Percentiles rank a stretch among this genome's conserved stretches.
Evolutionary conservation across 2,888 invertebrate species (phyloP).

Genomic region (Phalangium opilio): DNA sequence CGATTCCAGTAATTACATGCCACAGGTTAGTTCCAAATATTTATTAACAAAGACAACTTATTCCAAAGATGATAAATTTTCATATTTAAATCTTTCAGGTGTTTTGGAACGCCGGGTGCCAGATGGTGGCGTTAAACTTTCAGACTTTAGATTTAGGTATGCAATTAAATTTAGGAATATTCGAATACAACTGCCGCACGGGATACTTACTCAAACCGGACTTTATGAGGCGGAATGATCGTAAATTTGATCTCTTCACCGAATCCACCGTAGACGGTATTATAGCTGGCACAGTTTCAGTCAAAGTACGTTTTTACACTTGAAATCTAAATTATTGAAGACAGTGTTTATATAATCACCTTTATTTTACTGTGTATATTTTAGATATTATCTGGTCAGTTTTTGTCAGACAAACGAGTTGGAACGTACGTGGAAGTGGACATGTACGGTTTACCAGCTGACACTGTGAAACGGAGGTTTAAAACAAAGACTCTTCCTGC

Average conservation of each 20-base stretch:
- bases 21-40: conserved; percentile 42
- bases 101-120: conserved; percentile 99
- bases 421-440: conserved; percentile 94
- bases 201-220: conserved; percentile 91
- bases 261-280: conserved; percentile 97
- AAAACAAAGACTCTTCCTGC: conserved; percentile 70
- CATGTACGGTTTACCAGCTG: conserved; percentile 93
- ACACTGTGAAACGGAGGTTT: conserved; percentile 73
- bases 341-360: no score
- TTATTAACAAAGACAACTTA: conserved; percentile 1
- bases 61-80: neutral
- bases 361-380: conserved; percentile 8
- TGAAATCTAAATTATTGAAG: no score
- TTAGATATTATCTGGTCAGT: conserved; percentile 80
- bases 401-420: conserved; percentile 76
- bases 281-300: conserved; percentile 84
- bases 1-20: conserved; percentile 95
- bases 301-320: conserved; percentile 50
- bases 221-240: conserved; percentile 85
- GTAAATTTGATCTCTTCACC: conserved; percentile 88
- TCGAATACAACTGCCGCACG: conserved; percentile 76
- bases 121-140: conserved; percentile 97
- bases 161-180: conserved; percentile 86
- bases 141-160: conserved; percentile 93
- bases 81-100: conserved; percentile 39